Evolutionary conservation across 2,113 vertebrate genomes (phyloP), one percentile per base, ranked within the genome.

Genomic region (Sterna hirundo): DNA sequence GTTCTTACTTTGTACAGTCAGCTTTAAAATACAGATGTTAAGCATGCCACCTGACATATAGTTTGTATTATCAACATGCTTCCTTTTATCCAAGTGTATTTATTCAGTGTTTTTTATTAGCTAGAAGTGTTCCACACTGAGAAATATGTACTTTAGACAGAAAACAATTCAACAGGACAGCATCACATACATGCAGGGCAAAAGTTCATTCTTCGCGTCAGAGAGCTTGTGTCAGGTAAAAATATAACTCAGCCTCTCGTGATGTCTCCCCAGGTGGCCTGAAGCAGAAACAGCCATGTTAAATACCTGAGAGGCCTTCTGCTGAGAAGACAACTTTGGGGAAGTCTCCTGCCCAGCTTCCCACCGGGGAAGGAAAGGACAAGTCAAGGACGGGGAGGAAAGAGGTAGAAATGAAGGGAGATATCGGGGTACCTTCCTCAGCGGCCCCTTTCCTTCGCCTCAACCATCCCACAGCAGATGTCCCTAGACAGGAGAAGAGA

Each of bases 41-140:
- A 66, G 15, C 26, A 49, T 21, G 34, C 16, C 42, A 79, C 58
- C 71, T 86, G 86, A 88, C 27, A 83, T 2, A 77, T 0, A 64
- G 57, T 84, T 92, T 70, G 47, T 78, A 49, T 46, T 66, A 80
- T 46, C 87, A 87, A 77, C 30, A 44, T 5, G 38, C 58, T 75
- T 87, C 72, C 89, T 72, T 95, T 95, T 58, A 80, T 69, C 29
- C 58, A 80, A 89, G 75, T 32, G 15, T 80, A 90, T 88, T 95
- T 74, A 74, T 74, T 57, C 47, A 84, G 57, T 42, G 65, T 44
- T 88, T 94, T 93, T 44, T 55, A 96, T 81, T 52, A 86, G 18
- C 58, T 89, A 46, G 57, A 93, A 84, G 65, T 25, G 65, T 58
- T 91, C 76, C 74, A 74, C 66, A 17, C 88, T 15, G 34, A 94